A percentile compares a stretch with the other conserved stretches of the same genome.
These are phyloP conservation scores for Nothura maculosa DNA, from an alignment of 2,797 vertebrate genomes.

Conservation along the genomic window DNA sequence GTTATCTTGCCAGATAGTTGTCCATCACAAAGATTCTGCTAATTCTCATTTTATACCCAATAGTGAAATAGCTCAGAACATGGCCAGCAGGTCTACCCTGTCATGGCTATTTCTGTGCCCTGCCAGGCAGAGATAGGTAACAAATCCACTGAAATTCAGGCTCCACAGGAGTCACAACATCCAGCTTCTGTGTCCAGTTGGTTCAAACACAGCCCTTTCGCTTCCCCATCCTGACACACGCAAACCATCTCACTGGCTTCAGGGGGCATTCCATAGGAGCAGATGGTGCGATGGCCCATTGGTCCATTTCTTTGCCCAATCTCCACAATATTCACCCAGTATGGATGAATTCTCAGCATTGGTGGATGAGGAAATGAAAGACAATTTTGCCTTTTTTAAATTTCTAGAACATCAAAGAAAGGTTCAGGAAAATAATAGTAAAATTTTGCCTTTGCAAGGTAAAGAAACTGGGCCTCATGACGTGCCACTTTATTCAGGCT, in stretches of 20 bases:
- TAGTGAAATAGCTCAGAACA: neutral
- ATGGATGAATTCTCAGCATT: neutral
- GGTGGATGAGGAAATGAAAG: neutral
- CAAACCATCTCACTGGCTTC: neutral
- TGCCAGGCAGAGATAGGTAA: neutral
- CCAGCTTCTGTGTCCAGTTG: neutral
- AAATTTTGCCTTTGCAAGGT: neutral
- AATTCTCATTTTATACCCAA: neutral
- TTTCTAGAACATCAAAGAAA: neutral
- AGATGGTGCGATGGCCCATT: neutral
- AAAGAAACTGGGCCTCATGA: neutral
- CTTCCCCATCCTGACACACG: neutral
- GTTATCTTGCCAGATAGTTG: neutral
- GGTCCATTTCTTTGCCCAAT: neutral
- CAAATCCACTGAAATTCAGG: neutral
- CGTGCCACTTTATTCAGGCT: neutral
- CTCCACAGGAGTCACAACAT: neutral
- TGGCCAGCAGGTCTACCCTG: accelerated
- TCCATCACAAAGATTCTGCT: neutral
- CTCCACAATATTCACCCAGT: neutral
- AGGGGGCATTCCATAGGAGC: neutral
- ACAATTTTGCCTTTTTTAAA: neutral
- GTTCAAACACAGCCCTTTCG: neutral
- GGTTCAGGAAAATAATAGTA: neutral
- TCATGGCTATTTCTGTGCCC: neutral